These are phyloP conservation scores for Tangachromis dhanisi DNA, from an alignment of 2,113 vertebrate species.

Conservation along the genomic window DNA sequence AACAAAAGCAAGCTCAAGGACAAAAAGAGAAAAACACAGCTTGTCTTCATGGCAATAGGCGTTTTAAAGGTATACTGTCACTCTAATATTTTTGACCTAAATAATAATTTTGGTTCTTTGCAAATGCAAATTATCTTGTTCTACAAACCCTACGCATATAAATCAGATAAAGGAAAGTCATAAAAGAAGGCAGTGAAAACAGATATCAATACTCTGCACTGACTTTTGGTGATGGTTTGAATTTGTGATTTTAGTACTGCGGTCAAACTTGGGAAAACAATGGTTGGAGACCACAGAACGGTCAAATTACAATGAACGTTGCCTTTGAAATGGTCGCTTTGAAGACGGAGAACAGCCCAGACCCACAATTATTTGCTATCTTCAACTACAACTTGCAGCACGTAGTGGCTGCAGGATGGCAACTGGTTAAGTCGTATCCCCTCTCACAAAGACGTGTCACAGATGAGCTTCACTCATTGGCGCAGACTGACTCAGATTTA, in stretches of 20 bases:
- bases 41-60: background rate
- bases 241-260: background rate
- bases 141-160: background rate
- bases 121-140: background rate
- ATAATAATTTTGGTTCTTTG: background rate
- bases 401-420: background rate
- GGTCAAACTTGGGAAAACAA: background rate
- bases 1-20: conserved; percentile 45
- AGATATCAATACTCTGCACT: background rate
- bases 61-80: background rate
- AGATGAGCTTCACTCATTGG: background rate
- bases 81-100: background rate
- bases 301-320: background rate
- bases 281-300: background rate
- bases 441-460: background rate
- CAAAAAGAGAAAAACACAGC: background rate
- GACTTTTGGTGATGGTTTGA: background rate
- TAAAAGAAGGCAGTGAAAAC: background rate
- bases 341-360: background rate
- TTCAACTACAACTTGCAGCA: background rate
- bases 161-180: background rate
- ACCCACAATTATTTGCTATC: background rate
- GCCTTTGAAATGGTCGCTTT: background rate
- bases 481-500: background rate
- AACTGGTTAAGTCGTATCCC: background rate